Percentiles rank a stretch among this genome's conserved stretches.
phyloP scores from a whole-genome alignment of 1,140 invertebrate species.

The Musca domestica region DNA sequence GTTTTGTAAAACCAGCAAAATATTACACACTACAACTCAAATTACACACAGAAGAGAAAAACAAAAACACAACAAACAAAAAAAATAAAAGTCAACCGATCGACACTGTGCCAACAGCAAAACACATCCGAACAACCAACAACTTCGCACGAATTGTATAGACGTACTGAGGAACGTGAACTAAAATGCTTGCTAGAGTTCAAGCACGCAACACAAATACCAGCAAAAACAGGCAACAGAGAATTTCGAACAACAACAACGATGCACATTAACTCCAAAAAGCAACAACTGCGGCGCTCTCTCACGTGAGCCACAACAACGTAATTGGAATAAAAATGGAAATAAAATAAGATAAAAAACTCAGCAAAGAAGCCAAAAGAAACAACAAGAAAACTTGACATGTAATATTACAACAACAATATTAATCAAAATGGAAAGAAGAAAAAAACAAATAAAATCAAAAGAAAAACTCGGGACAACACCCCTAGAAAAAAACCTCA shows the following conservation, averaged over 20 bases:
- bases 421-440: too few relatives aligned
- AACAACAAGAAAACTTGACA: slow-evolving; percentile 8
- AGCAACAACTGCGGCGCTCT: not conserved
- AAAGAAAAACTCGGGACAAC: too few relatives aligned
- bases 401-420: too few relatives aligned
- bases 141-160: slow-evolving; percentile 10
- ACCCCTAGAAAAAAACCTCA: too few relatives aligned
- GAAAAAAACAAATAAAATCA: too few relatives aligned
- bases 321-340: not conserved
- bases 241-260: not conserved
- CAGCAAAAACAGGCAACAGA: not conserved
- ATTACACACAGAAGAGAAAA: slow-evolving; percentile 5
- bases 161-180: slow-evolving; percentile 2
- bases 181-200: slow-evolving; percentile 6
- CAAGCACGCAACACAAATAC: slow-evolving; percentile 3
- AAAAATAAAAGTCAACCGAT: too few relatives aligned
- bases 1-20: not conserved
- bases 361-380: not conserved
- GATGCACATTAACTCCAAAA: not conserved
- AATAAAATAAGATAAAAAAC: slow-evolving; percentile 14
- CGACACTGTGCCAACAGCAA: not conserved
- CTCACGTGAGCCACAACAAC: slow-evolving; percentile 17
- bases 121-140: slow-evolving; percentile 8
- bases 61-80: not conserved
- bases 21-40: slow-evolving; percentile 5